Evolutionary conservation across 2,888 invertebrate species (phyloP).

Genomic region (Liopterus haemorrhoidalis): DNA sequence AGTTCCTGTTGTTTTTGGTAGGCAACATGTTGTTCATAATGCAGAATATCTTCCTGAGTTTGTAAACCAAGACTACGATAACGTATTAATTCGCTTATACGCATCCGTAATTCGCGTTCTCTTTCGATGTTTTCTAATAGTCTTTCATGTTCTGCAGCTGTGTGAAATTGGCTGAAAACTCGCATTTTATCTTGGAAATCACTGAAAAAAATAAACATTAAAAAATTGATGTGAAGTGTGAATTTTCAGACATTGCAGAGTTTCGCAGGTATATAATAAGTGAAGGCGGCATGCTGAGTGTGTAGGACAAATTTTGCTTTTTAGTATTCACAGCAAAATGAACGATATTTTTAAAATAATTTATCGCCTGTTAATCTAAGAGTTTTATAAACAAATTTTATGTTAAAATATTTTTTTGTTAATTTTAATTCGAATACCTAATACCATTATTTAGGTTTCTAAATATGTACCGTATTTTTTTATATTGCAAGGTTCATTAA

Average conservation of each 20-base stretch:
- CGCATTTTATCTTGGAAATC: conserved; percentile 79
- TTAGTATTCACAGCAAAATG: too few species aligned
- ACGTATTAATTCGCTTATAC: conserved; percentile 75
- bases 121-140: conserved; percentile 72
- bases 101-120: conserved; percentile 76
- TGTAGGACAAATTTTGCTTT: too few species aligned
- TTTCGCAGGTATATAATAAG: conserved; percentile 2
- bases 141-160: conserved; percentile 76
- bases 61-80: conserved; percentile 83
- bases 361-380: too few species aligned
- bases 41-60: conserved; percentile 75
- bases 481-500: too few species aligned
- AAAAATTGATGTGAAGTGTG: not conserved
- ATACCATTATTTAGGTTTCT: too few species aligned
- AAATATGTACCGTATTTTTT: too few species aligned
- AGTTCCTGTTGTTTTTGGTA: conserved; percentile 57
- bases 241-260: not conserved
- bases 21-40: conserved; percentile 75
- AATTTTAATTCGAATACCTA: too few species aligned
- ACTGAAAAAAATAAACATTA: conserved; percentile 43
- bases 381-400: too few species aligned
- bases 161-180: conserved; percentile 83
- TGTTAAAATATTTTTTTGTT: too few species aligned
- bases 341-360: too few species aligned
- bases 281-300: too few species aligned